Base-by-base conservation (phyloP, 64 coral and sea anemone species). In the Montipora foliosa region DNA sequence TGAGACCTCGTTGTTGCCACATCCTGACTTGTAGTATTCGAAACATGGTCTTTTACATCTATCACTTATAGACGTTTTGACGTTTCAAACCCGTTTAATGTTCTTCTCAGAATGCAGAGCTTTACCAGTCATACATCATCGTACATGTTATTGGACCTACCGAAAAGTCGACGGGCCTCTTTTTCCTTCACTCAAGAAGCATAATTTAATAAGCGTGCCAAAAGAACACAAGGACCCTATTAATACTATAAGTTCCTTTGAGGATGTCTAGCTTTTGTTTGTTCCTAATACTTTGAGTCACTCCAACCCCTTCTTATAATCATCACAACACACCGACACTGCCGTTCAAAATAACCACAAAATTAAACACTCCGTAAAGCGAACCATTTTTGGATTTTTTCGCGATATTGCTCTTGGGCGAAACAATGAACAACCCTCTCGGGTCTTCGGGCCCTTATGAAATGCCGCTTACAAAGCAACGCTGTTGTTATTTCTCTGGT, bases 161-260 rank as follows among this genome's bases (percentile, higher is more conserved):
- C 44, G 82, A 44, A 86, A 86, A 71, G 17, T 16, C 17, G 37
- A 44, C 6, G 53, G 47, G 45, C 45, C 45, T 9, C 17, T 49
- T 59, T 86, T 86, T 72, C 82, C 82, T 51, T 67, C 22, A 86
- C 47, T 49, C 47, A 19, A 86, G 82, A 67, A 59, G 62, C 82
- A 86, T 86, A 71, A 72, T 86, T 86, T 72, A 86, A 86, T 86
- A 86, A 86, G 82, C 82, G 46, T 86, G 82, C 19, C 66, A 49
- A 45, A 86, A 82, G 53, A 49, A 82, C 79, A 52, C 79, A 82
- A 86, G 82, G 82, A 50, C 82, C 66, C 66, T 86, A 21, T 71
- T 86, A 86, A 44, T 86, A 19, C 47, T 86, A 14, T 4, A 86
- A 71, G 67, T 70, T 86, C 17, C 44, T 48, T 86, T n/a, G 67